A percentile compares a stretch with the other conserved stretches of the same genome.
phyloP scores from a whole-genome alignment of 2,113 vertebrate genomes.

The Rhizomys pruinosus region DNA sequence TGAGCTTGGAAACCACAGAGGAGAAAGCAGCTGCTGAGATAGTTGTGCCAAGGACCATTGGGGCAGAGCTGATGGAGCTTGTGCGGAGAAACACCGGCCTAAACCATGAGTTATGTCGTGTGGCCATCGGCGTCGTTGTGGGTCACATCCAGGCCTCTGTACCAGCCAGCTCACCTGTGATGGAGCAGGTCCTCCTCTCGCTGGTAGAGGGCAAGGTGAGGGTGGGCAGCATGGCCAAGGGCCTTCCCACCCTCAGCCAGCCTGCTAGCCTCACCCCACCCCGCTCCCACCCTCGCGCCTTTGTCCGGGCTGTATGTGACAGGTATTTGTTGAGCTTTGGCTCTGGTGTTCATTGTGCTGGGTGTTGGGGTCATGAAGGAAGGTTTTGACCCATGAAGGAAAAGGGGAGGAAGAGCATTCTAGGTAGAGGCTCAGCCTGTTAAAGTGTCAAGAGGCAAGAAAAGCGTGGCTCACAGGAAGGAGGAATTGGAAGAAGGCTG shows the following conservation, averaged over 20 bases:
- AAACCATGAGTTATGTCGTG: constrained; percentile 96
- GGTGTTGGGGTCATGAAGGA: background rate
- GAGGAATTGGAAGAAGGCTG: background rate
- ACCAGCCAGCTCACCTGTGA: constrained; percentile 87
- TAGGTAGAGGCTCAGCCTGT: background rate
- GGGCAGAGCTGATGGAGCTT: constrained; percentile 96
- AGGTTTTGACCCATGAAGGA: background rate
- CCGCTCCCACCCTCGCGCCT: background rate
- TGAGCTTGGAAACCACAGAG: constrained; percentile 83
- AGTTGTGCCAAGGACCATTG: constrained; percentile 90
- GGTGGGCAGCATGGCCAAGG: constrained; percentile 30
- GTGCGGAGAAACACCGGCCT: constrained; percentile 96
- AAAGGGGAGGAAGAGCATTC: background rate
- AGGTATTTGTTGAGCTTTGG: background rate
- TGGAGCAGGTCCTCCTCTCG: constrained; percentile 96
- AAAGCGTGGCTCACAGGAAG: background rate
- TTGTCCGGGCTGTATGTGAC: background rate
- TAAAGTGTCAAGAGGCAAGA: background rate
- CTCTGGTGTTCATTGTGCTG: background rate
- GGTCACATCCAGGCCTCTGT: constrained; percentile 94
- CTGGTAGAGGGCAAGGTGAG: constrained; percentile 96
- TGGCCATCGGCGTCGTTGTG: constrained; percentile 95
- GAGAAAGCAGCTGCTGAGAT: constrained; percentile 76
- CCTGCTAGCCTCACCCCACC: background rate
- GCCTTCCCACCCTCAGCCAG: background rate